Percentiles rank a stretch among this genome's conserved stretches.
Conservation (phyloP, 1,140 invertebrate species). For the Brachionus sp. region DNA sequence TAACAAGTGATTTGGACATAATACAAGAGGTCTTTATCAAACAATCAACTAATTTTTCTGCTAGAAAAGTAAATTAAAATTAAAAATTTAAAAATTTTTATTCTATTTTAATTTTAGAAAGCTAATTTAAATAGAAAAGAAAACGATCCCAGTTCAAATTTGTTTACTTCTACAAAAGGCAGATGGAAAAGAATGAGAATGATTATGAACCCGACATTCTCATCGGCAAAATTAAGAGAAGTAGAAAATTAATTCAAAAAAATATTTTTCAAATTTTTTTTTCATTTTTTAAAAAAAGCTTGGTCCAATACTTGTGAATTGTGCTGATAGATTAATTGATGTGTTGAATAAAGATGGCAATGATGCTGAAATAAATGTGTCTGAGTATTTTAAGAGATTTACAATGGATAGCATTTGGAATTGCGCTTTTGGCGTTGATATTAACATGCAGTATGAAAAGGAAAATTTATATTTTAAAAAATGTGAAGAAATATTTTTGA, state of each 20-base stretch:
- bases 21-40: slow-evolving; percentile 59
- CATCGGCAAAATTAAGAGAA: slow-evolving; percentile 61
- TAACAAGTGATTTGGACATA: slow-evolving; percentile 57
- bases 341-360: not conserved
- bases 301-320: not conserved
- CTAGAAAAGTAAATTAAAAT: slow-evolving; percentile 54
- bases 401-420: slow-evolving; percentile 45
- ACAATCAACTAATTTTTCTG: slow-evolving; percentile 60
- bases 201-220: slow-evolving; percentile 65
- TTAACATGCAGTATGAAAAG: slow-evolving; percentile 53
- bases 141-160: slow-evolving; percentile 46
- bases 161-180: slow-evolving; percentile 53
- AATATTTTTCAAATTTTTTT: too few species aligned
- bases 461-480: slow-evolving; percentile 49
- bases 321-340: slow-evolving; percentile 20
- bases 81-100: not conserved
- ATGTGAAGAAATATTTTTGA: not conserved
- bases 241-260: not conserved
- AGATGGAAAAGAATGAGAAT: slow-evolving; percentile 63
- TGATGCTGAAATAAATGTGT: not conserved
- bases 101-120: not conserved
- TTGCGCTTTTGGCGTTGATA: slow-evolving; percentile 38
- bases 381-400: slow-evolving; percentile 48
- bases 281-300: too few species aligned
- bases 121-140: not conserved